Evolutionary conservation across 2,113 vertebrate genomes (phyloP).

Genomic region (Martes martes): DNA sequence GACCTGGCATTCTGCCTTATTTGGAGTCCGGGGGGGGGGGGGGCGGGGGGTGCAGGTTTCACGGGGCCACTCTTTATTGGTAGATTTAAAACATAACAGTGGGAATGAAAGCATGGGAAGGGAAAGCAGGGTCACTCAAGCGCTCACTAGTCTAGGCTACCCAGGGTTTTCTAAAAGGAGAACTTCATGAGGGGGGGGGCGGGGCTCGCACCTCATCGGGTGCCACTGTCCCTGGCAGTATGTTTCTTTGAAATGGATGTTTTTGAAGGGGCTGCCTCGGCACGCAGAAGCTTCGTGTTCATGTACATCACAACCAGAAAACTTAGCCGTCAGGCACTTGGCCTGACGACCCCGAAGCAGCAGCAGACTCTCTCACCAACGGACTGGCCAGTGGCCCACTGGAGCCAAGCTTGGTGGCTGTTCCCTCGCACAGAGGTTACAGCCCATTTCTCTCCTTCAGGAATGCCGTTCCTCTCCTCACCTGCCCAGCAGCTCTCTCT

Average conservation of each 20-base stretch:
- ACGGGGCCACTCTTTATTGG: background rate
- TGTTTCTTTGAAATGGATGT: background rate
- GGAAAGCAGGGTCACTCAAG: background rate
- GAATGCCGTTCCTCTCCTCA: background rate
- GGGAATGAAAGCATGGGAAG: background rate
- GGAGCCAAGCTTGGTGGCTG: no score
- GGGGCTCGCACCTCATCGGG: background rate
- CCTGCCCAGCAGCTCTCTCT: background rate
- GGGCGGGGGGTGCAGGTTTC: background rate
- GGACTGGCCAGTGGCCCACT: background rate
- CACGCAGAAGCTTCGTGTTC: background rate
- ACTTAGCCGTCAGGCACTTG: background rate
- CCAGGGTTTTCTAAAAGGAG: background rate
- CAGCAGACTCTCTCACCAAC: no score
- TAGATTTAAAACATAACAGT: background rate
- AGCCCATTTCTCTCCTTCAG: background rate
- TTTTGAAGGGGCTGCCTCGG: background rate
- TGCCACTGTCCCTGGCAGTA: background rate
- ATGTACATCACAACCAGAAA: background rate
- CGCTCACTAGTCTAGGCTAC: background rate
- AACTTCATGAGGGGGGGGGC: background rate
- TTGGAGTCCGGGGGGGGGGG: background rate
- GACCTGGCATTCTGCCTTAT: background rate
- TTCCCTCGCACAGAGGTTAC: background rate
- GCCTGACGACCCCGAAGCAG: rapidly evolving